Evolutionary conservation across 2,797 vertebrate genomes (phyloP).

Genomic region (Phrynocephalus forsythii): DNA sequence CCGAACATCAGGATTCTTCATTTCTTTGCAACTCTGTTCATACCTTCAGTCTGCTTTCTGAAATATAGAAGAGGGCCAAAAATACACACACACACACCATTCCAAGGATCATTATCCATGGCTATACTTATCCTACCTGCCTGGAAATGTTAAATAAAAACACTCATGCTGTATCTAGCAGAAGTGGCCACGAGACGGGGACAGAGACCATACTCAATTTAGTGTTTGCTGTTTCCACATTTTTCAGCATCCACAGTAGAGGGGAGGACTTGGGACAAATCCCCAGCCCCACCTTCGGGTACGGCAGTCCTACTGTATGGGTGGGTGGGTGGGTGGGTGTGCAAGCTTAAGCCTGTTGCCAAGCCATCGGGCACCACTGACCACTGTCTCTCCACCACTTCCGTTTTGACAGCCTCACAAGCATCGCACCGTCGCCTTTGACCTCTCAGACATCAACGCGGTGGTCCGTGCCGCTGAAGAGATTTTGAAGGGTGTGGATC

Average conservation of each 20-base stretch:
- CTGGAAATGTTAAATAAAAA: too few species aligned
- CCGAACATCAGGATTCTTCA: background rate
- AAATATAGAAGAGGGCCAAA: background rate
- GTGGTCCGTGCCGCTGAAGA: slow-evolving; percentile 83
- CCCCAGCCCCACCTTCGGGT: too few species aligned
- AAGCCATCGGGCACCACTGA: background rate
- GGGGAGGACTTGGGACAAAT: too few species aligned
- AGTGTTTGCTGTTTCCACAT: too few species aligned
- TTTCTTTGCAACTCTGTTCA: background rate
- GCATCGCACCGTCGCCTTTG: slow-evolving; percentile 86
- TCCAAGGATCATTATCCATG: too few species aligned
- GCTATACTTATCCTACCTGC: too few species aligned
- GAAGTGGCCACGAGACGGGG: too few species aligned
- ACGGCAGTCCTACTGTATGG: too few species aligned
- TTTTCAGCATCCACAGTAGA: too few species aligned
- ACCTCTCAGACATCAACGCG: slow-evolving; percentile 82
- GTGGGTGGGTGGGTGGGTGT: too few species aligned
- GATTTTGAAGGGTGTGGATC: slow-evolving; percentile 86
- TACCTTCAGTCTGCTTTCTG: background rate
- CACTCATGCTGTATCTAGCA: too few species aligned
- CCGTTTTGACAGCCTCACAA: slow-evolving; percentile 74
- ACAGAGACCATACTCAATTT: too few species aligned
- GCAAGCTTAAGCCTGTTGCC: background rate
- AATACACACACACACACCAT: background rate
- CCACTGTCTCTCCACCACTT: background rate